These are phyloP conservation scores for Thunnus albacares DNA, from an alignment of 2,797 vertebrate genomes.

Conservation along the genomic window DNA sequence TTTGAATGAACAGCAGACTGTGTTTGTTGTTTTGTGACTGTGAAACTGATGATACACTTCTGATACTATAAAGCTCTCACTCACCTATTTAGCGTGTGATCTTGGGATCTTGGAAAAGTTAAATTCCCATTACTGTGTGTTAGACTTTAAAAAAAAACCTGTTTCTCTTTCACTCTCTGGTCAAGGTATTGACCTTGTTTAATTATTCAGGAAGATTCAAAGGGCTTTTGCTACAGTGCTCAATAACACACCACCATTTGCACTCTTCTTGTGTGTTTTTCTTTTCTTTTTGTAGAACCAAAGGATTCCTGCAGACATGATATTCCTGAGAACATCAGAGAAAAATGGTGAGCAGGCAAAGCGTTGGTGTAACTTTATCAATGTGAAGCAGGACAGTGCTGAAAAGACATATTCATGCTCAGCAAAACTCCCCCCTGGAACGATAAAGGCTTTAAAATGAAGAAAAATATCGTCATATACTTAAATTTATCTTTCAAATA, in stretches of 20 bases:
- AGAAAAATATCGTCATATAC: neutral
- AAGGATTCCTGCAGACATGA: slow-evolving; percentile 98
- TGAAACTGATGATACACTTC: slow-evolving; percentile 1
- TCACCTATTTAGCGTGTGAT: slow-evolving; percentile 20
- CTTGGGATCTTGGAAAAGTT: slow-evolving; percentile 2
- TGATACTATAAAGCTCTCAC: neutral
- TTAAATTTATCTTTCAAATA: neutral
- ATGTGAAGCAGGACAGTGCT: neutral
- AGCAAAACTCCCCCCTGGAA: neutral
- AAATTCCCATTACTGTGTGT: slow-evolving; percentile 29
- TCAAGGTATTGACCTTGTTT: slow-evolving; percentile 77
- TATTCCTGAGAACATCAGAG: slow-evolving; percentile 97
- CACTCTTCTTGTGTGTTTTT: neutral
- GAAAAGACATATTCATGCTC: neutral
- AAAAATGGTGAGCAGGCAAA: slow-evolving; percentile 91
- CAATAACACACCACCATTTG: slow-evolving; percentile 37
- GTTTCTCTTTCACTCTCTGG: slow-evolving; percentile 65
- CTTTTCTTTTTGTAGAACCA: slow-evolving; percentile 90
- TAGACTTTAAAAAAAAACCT: slow-evolving; percentile 20
- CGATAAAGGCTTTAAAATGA: neutral
- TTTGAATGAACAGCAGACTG: neutral
- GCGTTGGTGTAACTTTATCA: neutral
- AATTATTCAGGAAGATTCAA: slow-evolving; percentile 79
- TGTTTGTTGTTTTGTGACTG: neutral
- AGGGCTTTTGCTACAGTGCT: slow-evolving; percentile 55